Percentiles rank a stretch among this genome's conserved stretches.
Evolutionary conservation across 2,113 vertebrate genomes (phyloP).

Genomic region (Pteruthius melanotis): DNA sequence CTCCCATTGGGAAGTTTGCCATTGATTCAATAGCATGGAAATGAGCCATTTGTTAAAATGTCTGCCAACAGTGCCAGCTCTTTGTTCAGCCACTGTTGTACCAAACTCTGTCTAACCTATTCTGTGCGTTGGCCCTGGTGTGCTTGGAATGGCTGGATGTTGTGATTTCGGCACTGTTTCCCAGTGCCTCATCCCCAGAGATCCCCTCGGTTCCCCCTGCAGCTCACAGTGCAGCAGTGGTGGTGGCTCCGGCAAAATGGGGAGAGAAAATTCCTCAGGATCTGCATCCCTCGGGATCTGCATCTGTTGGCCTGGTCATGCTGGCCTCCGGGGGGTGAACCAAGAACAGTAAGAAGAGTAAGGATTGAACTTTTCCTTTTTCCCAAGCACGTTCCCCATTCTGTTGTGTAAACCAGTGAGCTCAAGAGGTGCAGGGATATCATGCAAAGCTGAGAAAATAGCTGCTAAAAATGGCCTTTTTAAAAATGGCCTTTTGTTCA

Average conservation of each 20-base stretch:
- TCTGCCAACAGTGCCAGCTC: not conserved
- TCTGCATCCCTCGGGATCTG: not conserved
- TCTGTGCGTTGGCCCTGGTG: not conserved
- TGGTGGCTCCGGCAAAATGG: not conserved
- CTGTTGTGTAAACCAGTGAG: not conserved
- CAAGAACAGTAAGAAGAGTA: not conserved
- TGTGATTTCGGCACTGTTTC: not conserved
- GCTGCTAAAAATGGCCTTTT: not conserved
- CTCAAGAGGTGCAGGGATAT: not conserved
- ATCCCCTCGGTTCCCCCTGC: too few relatives aligned
- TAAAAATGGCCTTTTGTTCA: not conserved
- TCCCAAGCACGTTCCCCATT: not conserved
- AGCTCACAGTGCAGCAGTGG: not conserved
- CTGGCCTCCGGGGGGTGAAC: not conserved
- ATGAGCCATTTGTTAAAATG: not conserved
- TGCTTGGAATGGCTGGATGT: not conserved
- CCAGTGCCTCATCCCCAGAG: not conserved
- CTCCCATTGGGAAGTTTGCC: not conserved
- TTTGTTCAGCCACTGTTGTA: not conserved
- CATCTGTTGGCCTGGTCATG: not conserved
- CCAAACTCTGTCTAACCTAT: not conserved
- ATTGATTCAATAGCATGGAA: not conserved
- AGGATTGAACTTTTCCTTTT: not conserved
- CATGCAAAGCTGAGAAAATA: not conserved
- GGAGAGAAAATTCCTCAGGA: not conserved